Conservation (phyloP, 2,113 vertebrate species). For the Himantopus leucocephalus region DNA sequence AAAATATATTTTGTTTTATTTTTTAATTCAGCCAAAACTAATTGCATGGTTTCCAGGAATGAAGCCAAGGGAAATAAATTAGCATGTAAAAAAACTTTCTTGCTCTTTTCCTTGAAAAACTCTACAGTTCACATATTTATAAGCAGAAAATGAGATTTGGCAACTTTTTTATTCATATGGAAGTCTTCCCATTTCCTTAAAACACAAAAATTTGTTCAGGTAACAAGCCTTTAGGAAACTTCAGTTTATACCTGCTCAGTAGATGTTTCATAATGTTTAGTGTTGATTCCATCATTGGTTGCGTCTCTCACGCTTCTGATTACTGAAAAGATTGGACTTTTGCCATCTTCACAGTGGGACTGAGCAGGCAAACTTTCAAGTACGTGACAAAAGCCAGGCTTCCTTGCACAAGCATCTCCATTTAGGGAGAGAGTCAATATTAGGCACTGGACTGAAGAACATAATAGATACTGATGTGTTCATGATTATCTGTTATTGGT, state of each 20-base stretch:
- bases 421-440: neutral
- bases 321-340: neutral
- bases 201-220: neutral
- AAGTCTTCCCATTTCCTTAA: neutral
- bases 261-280: neutral
- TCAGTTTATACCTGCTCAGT: neutral
- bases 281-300: neutral
- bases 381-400: neutral
- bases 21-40: neutral
- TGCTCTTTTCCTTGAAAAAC: neutral
- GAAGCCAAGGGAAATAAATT: neutral
- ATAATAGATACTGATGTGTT: neutral
- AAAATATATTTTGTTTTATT: neutral
- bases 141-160: neutral
- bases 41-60: neutral
- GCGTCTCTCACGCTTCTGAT: neutral
- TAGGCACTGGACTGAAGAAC: neutral
- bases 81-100: neutral
- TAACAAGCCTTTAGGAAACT: neutral
- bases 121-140: neutral
- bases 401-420: neutral
- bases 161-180: neutral
- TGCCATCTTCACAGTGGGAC: neutral
- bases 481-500: neutral
- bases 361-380: neutral